Percentiles rank a stretch among this genome's conserved stretches.
Conservation (phyloP, 1,140 invertebrate genomes). For the Augochlora pura region DNA sequence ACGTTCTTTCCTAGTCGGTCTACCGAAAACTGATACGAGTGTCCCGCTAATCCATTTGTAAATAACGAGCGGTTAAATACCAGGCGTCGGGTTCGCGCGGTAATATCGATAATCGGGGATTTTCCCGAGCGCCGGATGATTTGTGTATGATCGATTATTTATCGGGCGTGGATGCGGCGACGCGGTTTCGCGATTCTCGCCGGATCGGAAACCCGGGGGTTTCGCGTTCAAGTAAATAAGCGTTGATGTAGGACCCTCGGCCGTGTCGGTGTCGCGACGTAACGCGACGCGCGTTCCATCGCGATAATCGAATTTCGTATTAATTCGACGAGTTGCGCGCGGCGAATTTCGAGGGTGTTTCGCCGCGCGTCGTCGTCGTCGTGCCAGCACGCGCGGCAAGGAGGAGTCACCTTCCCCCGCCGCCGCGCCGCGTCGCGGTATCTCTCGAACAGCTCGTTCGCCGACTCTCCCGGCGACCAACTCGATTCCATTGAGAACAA, state of each 20-base stretch:
- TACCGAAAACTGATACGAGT: constrained; percentile 22
- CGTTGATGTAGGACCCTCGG: constrained; percentile 9
- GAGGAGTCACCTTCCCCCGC: too few species aligned
- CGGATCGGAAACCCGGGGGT: background rate
- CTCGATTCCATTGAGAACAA: background rate
- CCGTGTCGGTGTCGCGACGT: background rate
- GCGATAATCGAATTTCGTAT: constrained; percentile 34
- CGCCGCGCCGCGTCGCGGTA: too few species aligned
- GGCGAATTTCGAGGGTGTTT: background rate
- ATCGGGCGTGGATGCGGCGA: constrained; percentile 13
- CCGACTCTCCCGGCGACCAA: too few species aligned
- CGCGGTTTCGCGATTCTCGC: background rate
- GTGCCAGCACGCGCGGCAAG: too few species aligned
- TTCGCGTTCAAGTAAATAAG: constrained; percentile 19
- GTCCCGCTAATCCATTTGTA: constrained; percentile 42
- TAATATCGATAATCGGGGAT: constrained; percentile 47
- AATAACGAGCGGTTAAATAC: constrained; percentile 42
- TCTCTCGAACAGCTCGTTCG: too few species aligned
- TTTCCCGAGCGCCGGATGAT: constrained; percentile 19
- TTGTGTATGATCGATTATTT: constrained; percentile 46
- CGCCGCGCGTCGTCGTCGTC: too few species aligned
- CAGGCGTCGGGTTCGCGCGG: constrained; percentile 14
- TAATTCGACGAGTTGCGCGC: constrained; percentile 16
- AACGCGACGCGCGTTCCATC: background rate
- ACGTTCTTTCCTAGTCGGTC: background rate